Base-by-base conservation (phyloP, 2,888 invertebrate species). In the Autographa pulchrina region DNA sequence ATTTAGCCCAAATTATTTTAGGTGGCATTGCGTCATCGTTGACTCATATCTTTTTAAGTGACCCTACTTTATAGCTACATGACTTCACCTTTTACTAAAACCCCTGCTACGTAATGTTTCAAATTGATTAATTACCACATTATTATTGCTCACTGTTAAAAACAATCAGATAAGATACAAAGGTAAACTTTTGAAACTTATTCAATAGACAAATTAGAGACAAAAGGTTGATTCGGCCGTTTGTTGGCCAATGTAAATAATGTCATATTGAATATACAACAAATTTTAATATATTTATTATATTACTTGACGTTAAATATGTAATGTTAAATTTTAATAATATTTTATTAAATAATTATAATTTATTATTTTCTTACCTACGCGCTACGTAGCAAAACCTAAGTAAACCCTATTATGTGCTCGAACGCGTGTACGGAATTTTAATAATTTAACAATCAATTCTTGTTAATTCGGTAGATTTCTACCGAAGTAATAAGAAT, bases 81-180 rank as follows among this genome's bases (percentile, higher is more conserved):
- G 25, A 56, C 54, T 56, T n/a, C 63, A 76, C 25, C 63, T 38
- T 61, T 66, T 31, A 70, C 59, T 62, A 62, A 58, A 59, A 59
- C 16, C 38, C 41, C 32, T 54, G 59, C 62, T 31, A 38, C 31
- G 66, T 56, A 66, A 72, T 41, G 16, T 59, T 60, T 59, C 56
- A 67, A 68, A 70, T 58, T 56, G 67, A 77, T 72, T 70, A 41
- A 74, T 72, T 70, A 72, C 65, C 68, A 69, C 66, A 59, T 68
- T 54, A 48, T 52, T 63, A 56, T 64, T 60, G 66, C 65, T 59
- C 32, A 52, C 72, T 72, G 41, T 60, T 65, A 74, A 65, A 56
- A 68, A 41, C 68, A 65, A 64, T 66, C 43, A 62, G 58, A 54
- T 54, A 76, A 48, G 18, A 62, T 63, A 64, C 59, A 61, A 20